Evolutionary conservation across 2,888 invertebrate genomes (phyloP).

Genomic region (Cephus rjabovi): DNA sequence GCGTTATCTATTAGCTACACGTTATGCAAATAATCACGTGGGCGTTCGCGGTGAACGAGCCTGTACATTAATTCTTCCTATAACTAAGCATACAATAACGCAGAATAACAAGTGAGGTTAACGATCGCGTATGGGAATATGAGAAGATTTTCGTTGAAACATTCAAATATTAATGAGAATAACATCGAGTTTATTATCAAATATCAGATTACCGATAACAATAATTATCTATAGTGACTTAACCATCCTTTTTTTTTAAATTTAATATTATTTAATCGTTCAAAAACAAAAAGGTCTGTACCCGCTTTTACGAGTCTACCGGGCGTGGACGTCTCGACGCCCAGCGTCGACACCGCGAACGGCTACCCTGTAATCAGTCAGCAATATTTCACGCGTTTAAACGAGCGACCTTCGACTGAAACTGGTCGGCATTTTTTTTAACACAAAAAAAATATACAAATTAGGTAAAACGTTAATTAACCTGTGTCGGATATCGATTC

Average conservation of each 20-base stretch:
- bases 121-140: neutral
- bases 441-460: neutral
- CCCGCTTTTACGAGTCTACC: neutral
- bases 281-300: no score
- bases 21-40: constrained; percentile 42
- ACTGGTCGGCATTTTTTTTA: neutral
- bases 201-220: neutral
- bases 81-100: neutral
- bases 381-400: constrained; percentile 48
- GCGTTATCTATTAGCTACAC: constrained; percentile 7
- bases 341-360: neutral
- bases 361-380: constrained; percentile 42
- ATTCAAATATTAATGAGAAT: no score
- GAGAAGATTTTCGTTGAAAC: no score
- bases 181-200: no score
- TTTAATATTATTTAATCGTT: neutral
- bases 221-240: neutral
- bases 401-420: constrained; percentile 8
- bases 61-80: neutral
- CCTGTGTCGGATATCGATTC: neutral
- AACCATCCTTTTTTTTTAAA: neutral
- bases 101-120: neutral
- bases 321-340: neutral
- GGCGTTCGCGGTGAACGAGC: constrained; percentile 19
- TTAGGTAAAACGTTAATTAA: neutral